A percentile compares a stretch with the other conserved stretches of the same genome.
Evolutionary conservation across 2,888 invertebrate species (phyloP).

Genomic region (Drosophila mayaguana): DNA sequence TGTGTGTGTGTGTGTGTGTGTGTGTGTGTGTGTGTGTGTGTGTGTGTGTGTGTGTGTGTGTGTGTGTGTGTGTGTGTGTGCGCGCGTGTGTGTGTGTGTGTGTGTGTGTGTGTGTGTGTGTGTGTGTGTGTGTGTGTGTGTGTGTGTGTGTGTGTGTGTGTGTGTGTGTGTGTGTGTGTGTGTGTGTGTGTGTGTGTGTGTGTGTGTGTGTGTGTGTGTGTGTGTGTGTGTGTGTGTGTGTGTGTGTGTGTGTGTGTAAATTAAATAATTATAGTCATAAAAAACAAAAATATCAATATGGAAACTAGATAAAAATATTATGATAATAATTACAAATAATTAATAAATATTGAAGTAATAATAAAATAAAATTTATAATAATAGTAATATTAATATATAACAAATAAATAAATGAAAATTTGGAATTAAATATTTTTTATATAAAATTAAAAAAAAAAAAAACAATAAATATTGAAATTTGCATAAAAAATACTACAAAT

Average conservation of each 20-base stretch:
- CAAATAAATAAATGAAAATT: no score
- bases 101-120: neutral
- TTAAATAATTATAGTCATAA: no score
- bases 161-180: neutral
- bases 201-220: neutral
- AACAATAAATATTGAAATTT: no score
- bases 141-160: neutral
- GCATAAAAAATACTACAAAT: no score
- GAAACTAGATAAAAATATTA: no score
- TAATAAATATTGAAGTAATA: no score
- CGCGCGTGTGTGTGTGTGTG: slow-evolving; percentile 4
- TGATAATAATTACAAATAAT: no score
- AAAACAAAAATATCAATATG: no score
- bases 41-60: neutral
- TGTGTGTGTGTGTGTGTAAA: neutral
- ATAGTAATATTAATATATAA: no score
- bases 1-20: neutral
- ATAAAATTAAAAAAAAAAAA: no score
- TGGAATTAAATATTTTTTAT: no score
- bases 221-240: neutral
- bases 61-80: neutral
- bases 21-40: neutral
- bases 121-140: neutral
- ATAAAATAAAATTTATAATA: no score
- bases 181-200: slow-evolving; percentile 1